Percentiles rank a stretch among this genome's conserved stretches.
Evolutionary conservation across 2,888 invertebrate genomes (phyloP).

Genomic region (Drosophila neutralis): DNA sequence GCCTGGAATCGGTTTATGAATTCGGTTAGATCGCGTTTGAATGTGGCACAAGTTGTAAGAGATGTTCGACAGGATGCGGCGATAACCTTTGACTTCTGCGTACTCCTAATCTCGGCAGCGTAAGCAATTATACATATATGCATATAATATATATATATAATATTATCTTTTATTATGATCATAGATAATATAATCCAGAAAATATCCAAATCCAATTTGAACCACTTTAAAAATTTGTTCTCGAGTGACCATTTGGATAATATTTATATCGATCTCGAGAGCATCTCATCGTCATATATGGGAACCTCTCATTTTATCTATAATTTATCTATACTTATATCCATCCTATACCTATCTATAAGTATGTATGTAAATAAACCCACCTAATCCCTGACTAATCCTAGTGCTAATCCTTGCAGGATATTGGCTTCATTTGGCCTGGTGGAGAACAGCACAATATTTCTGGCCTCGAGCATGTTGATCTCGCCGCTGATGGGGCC

Average conservation of each 20-base stretch:
- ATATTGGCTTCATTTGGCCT: slow-evolving; percentile 90
- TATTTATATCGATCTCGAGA: too few species aligned
- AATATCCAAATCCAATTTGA: not conserved
- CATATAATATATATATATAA: too few species aligned
- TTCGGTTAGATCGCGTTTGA: slow-evolving; percentile 88
- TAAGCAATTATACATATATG: slow-evolving; percentile 76
- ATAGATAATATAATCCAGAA: not conserved
- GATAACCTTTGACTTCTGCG: slow-evolving; percentile 91
- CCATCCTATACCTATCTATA: not conserved
- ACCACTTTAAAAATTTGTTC: too few species aligned
- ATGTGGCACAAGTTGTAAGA: slow-evolving; percentile 90
- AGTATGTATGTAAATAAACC: too few species aligned
- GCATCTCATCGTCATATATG: too few species aligned
- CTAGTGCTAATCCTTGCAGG: slow-evolving; percentile 82
- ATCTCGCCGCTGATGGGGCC: slow-evolving; percentile 93
- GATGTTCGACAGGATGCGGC: slow-evolving; percentile 88
- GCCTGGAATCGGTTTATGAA: slow-evolving; percentile 88
- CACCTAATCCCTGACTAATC: not conserved
- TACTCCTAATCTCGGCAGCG: slow-evolving; percentile 90
- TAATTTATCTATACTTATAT: not conserved
- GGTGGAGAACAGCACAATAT: slow-evolving; percentile 90
- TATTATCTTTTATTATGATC: too few species aligned
- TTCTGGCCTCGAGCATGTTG: slow-evolving; percentile 92
- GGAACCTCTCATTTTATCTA: too few species aligned
- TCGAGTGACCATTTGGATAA: too few species aligned